Conservation (phyloP, 2,113 vertebrate species). For the Plestiodon gilberti region DNA sequence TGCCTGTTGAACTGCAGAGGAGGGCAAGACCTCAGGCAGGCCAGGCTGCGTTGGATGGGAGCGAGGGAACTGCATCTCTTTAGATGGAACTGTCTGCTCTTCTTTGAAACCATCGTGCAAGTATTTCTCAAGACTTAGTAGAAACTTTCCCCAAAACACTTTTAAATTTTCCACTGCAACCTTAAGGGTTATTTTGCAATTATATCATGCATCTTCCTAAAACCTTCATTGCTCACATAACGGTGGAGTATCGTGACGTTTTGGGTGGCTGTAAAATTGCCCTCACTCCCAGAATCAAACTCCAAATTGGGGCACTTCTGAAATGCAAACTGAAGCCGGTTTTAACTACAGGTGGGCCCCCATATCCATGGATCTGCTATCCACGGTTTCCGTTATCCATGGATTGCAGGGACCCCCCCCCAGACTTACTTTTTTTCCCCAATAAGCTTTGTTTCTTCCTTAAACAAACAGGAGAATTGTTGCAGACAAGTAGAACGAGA, state of each 20-base stretch:
- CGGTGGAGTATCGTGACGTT: too few species aligned
- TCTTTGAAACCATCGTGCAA: background rate
- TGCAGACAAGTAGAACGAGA: too few species aligned
- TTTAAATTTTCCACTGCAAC: background rate
- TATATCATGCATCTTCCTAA: background rate
- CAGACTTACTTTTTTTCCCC: too few species aligned
- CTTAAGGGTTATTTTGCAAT: background rate
- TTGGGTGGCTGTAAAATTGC: background rate
- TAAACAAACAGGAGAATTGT: too few species aligned
- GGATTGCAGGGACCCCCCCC: too few species aligned
- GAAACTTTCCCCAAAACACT: background rate
- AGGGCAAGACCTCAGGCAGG: background rate
- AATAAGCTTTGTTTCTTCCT: too few species aligned
- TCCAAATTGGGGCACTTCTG: background rate
- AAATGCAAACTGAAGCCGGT: background rate
- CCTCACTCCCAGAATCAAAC: background rate
- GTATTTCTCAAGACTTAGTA: too few species aligned
- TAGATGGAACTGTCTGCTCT: too few species aligned
- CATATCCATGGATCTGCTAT: too few species aligned
- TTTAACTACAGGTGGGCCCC: background rate
- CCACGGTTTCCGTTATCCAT: too few species aligned
- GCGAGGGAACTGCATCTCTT: background rate
- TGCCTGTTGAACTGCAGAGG: background rate
- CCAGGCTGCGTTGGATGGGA: background rate
- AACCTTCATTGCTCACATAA: background rate